Percentiles rank a stretch among this genome's conserved stretches.
Evolutionary conservation across 2,113 vertebrate genomes (phyloP).

Genomic region (Oceanites oceanicus): DNA sequence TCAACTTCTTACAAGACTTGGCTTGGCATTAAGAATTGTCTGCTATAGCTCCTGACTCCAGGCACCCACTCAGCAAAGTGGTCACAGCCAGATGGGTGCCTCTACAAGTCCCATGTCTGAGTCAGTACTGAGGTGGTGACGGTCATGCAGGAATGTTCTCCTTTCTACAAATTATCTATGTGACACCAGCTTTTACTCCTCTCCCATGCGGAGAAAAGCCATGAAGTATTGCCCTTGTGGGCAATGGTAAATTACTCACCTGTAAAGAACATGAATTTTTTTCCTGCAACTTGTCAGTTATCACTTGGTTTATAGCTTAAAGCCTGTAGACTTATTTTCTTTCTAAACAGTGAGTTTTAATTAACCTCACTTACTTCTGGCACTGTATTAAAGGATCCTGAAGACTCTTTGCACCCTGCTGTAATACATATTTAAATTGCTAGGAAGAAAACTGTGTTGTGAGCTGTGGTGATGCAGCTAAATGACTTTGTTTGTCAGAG

Average conservation of each 20-base stretch:
- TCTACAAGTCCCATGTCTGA: neutral
- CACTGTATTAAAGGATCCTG: neutral
- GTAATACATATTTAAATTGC: neutral
- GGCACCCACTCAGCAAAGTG: neutral
- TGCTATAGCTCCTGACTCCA: neutral
- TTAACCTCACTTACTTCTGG: neutral
- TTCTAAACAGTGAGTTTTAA: neutral
- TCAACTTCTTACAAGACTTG: fast-evolving
- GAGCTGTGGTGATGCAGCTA: neutral
- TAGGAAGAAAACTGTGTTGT: neutral
- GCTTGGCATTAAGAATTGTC: neutral
- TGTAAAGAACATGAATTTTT: neutral
- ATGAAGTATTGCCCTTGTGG: no score
- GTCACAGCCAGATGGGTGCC: neutral
- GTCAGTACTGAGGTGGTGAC: neutral
- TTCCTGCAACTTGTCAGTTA: neutral
- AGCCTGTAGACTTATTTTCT: neutral
- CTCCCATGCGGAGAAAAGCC: neutral
- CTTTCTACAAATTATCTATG: neutral
- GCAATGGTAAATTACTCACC: neutral
- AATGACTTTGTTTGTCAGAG: neutral
- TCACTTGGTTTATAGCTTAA: neutral
- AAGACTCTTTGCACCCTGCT: neutral
- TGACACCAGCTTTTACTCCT: neutral
- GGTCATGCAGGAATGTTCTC: neutral